These are phyloP conservation scores for Momotus momota DNA, from an alignment of 2,797 vertebrate species.

Conservation along the genomic window DNA sequence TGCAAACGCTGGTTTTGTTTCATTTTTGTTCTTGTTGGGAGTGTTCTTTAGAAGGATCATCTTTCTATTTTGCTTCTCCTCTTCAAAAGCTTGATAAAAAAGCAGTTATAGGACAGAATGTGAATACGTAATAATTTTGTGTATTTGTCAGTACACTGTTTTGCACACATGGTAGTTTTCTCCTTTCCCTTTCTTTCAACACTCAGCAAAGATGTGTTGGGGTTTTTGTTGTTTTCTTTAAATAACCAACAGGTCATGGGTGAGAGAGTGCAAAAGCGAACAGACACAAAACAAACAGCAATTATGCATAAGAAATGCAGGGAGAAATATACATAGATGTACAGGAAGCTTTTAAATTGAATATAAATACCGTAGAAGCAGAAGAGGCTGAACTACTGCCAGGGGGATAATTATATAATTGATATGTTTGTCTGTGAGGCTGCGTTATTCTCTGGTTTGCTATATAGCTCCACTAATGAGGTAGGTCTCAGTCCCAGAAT, in stretches of 20 bases:
- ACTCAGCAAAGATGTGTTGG: neutral
- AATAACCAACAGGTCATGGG: neutral
- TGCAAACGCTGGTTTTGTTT: neutral
- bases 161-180: neutral
- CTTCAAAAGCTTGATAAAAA: neutral
- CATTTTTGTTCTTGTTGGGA: neutral
- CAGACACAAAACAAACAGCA: neutral
- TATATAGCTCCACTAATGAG: slow-evolving; percentile 25
- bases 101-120: neutral
- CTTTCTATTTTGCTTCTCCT: neutral
- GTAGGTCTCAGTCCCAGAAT: neutral
- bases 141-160: neutral
- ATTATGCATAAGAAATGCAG: neutral
- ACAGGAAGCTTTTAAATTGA: slow-evolving; percentile 18
- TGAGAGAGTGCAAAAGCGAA: neutral
- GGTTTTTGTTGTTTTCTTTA: neutral
- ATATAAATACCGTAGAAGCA: slow-evolving; percentile 34
- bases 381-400: slow-evolving; percentile 12
- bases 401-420: slow-evolving; percentile 52
- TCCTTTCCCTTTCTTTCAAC: neutral
- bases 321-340: neutral
- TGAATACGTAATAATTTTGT: neutral
- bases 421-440: neutral
- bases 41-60: neutral
- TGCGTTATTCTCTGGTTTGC: slow-evolving; percentile 36